These are phyloP conservation scores for Gymnocephalus cernua DNA, from an alignment of 2,113 vertebrate genomes.

Conservation along the genomic window DNA sequence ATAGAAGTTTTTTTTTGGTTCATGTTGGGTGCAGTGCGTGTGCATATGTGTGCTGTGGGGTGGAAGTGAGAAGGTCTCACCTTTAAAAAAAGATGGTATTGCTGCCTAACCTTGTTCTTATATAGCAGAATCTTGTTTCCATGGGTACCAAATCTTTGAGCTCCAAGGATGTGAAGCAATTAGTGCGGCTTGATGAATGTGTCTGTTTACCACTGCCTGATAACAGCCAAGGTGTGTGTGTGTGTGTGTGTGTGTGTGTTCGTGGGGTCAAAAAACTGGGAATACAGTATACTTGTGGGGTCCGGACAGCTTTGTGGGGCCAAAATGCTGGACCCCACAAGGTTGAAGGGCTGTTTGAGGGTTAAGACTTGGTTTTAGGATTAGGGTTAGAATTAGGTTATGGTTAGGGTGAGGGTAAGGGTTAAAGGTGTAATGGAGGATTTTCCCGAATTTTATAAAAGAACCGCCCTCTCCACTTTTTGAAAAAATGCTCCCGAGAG, in stretches of 20 bases:
- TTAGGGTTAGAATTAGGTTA: too few species aligned
- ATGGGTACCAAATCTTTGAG: constrained; percentile 80
- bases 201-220: constrained; percentile 77
- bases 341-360: too few species aligned
- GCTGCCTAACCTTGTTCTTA: constrained; percentile 68
- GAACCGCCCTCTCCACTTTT: too few species aligned
- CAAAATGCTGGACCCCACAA: too few species aligned
- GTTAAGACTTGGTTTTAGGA: too few species aligned
- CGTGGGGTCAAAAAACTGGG: too few species aligned
- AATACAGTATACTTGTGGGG: too few species aligned
- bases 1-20: not conserved
- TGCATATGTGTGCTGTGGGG: constrained; percentile 26
- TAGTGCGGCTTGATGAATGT: constrained; percentile 81
- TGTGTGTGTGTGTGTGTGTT: constrained; percentile 39
- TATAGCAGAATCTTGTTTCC: constrained; percentile 79
- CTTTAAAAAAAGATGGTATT: constrained; percentile 63
- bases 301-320: too few species aligned
- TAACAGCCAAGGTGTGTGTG: constrained; percentile 61
- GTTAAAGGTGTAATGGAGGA: too few species aligned
- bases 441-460: too few species aligned
- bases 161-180: constrained; percentile 81
- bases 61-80: constrained; percentile 52
- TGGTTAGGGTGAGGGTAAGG: too few species aligned
- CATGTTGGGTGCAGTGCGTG: constrained; percentile 13
- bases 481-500: too few species aligned